Conservation (phyloP, 2,113 vertebrate species). For the Apteryx owenii region DNA sequence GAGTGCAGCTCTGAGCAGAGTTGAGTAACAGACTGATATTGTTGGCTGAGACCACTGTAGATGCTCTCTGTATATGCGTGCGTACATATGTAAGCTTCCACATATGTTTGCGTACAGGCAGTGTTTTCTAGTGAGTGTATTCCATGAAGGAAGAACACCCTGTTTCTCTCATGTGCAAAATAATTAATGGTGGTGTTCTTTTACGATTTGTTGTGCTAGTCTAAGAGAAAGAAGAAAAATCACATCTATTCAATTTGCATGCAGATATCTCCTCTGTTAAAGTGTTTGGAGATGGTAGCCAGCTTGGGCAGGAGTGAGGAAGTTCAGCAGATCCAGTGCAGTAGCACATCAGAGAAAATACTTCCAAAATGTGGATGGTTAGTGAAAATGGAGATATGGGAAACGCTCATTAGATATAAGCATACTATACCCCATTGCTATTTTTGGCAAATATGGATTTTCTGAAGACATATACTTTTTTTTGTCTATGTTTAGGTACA, state of each 20-base stretch:
- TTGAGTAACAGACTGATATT: neutral
- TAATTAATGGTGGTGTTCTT: neutral
- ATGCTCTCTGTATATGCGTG: neutral
- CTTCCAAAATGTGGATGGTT: neutral
- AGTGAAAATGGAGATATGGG: neutral
- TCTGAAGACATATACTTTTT: neutral
- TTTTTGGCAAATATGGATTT: rapidly evolving
- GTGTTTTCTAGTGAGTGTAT: rapidly evolving
- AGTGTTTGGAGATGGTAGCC: neutral
- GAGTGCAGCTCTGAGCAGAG: neutral
- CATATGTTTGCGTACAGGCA: neutral
- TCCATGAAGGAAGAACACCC: neutral
- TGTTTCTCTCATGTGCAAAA: neutral
- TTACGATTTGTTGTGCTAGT: neutral
- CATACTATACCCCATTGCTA: rapidly evolving
- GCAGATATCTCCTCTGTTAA: rapidly evolving
- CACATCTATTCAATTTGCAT: neutral
- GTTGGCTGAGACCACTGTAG: neutral
- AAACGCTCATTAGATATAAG: neutral
- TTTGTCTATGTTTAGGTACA: neutral
- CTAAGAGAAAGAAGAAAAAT: neutral
- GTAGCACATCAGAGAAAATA: neutral
- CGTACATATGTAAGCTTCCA: neutral
- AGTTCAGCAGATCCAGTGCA: neutral
- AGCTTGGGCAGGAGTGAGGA: neutral